phyloP scores from a whole-genome alignment of 1,140 invertebrate species.

The Microplitis mediator region DNA sequence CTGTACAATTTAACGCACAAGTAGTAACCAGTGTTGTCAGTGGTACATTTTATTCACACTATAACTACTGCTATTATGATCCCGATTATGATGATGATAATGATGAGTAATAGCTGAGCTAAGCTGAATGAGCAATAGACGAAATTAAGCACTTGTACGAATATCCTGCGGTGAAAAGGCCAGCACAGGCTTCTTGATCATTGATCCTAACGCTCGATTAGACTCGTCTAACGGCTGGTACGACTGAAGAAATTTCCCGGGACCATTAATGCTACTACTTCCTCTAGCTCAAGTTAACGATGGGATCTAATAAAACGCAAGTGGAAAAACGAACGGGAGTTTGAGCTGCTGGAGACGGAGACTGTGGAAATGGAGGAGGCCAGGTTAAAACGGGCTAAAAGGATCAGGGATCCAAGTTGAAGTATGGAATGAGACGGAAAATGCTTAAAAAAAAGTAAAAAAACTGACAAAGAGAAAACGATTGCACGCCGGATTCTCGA shows the following conservation, averaged over 20 bases:
- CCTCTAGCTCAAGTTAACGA: constrained; percentile 34
- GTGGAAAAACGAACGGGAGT: constrained; percentile 8
- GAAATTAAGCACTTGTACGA: neutral
- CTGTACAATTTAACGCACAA: no score
- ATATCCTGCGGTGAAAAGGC: constrained; percentile 16
- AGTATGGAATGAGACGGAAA: constrained; percentile 31
- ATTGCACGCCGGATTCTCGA: constrained; percentile 45
- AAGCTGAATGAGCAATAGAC: no score
- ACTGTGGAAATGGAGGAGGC: neutral
- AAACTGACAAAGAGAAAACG: constrained; percentile 25
- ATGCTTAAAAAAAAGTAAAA: constrained; percentile 19
- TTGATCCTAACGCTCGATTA: constrained; percentile 3
- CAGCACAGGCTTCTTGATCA: neutral
- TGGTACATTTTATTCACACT: no score
- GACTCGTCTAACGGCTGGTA: neutral
- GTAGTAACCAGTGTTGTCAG: no score
- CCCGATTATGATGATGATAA: no score
- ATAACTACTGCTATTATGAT: no score
- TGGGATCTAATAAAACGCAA: constrained; percentile 43
- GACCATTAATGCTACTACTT: neutral
- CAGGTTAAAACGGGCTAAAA: neutral
- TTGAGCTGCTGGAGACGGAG: constrained; percentile 27
- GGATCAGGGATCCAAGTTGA: constrained; percentile 20
- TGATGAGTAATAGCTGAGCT: no score
- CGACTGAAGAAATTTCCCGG: neutral